phyloP scores from a whole-genome alignment of 2,113 vertebrate genomes.

The Antidorcas marsupialis region DNA sequence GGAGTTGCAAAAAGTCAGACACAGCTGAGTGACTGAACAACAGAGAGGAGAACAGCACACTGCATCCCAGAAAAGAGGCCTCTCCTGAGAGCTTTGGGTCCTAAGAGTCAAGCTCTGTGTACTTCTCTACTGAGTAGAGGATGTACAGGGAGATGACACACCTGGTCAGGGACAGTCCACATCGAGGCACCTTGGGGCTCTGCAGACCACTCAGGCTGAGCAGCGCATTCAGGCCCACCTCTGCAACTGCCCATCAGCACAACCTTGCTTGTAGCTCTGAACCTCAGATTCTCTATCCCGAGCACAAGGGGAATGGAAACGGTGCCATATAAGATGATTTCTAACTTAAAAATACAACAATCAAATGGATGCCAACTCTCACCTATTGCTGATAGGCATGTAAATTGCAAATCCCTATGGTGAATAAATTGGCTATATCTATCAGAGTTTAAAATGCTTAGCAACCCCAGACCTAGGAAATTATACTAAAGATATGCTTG shows the following conservation, averaged over 20 bases:
- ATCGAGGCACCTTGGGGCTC: not conserved
- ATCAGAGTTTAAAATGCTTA: not conserved
- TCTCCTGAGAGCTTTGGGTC: not conserved
- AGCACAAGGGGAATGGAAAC: not conserved
- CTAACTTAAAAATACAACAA: not conserved
- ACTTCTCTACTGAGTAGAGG: not conserved
- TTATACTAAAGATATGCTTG: not conserved
- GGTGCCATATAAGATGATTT: not conserved
- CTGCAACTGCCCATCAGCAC: not conserved
- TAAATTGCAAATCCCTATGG: not conserved
- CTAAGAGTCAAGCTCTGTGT: not conserved
- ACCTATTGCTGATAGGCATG: not conserved
- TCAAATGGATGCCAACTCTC: not conserved
- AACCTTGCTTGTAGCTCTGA: not conserved
- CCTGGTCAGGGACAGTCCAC: not conserved
- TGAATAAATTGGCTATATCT: not conserved
- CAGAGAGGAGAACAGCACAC: not conserved
- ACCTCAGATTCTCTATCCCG: not conserved
- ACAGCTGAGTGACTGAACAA: not conserved
- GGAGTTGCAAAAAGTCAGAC: not conserved
- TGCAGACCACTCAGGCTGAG: not conserved
- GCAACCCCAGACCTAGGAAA: not conserved
- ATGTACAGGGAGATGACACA: fast-evolving
- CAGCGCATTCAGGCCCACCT: not conserved
- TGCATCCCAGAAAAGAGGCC: not conserved